Evolutionary conservation across 2,113 vertebrate genomes (phyloP).

Genomic region (Daboia siamensis): DNA sequence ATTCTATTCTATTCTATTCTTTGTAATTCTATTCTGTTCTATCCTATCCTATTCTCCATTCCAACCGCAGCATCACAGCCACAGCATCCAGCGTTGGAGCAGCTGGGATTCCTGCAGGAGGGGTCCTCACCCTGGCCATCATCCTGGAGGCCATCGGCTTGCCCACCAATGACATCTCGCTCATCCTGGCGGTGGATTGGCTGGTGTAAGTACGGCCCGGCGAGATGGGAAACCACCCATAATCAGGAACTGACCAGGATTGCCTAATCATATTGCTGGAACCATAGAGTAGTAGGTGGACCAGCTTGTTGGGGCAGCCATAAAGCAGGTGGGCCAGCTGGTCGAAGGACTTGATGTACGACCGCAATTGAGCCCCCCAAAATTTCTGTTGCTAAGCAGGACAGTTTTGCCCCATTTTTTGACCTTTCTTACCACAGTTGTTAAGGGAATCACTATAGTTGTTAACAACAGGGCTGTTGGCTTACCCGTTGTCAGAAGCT

Average conservation of each 20-base stretch:
- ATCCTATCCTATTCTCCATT: not conserved
- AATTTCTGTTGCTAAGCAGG: no score
- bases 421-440: no score
- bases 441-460: no score
- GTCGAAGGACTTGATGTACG: not conserved
- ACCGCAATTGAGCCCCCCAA: no score
- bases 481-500: no score
- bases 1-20: no score
- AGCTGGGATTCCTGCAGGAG: constrained; percentile 86
- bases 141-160: constrained; percentile 84
- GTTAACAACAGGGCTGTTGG: no score
- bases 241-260: not conserved
- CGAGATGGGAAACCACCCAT: not conserved
- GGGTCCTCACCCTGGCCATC: constrained; percentile 85
- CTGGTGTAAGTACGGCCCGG: constrained; percentile 78
- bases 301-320: not conserved
- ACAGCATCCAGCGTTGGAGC: constrained; percentile 90
- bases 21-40: no score
- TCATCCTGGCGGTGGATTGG: constrained; percentile 90
- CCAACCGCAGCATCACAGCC: constrained; percentile 76
- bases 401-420: no score
- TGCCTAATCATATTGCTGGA: not conserved
- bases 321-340: not conserved
- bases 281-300: not conserved
- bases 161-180: constrained; percentile 82